Base-by-base conservation (phyloP, 2,113 vertebrate genomes). In the Menura novaehollandiae region DNA sequence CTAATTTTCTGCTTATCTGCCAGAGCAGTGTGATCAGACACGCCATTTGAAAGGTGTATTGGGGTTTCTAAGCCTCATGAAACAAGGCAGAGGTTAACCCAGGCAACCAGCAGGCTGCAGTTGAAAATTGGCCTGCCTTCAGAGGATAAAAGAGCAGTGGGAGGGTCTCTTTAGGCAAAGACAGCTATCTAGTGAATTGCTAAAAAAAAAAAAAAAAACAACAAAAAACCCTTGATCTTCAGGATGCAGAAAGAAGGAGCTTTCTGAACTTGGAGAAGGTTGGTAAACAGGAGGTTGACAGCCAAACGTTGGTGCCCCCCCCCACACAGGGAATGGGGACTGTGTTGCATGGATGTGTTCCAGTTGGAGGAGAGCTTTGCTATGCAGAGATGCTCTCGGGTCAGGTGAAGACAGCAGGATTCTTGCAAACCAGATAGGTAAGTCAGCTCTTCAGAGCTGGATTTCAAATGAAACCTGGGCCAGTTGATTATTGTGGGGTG, bases 101-200 rank as follows among this genome's bases (percentile, higher is more conserved):
- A 96, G 96, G 96, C 92, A 96, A 97, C 63, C 37, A 24, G 43
- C 64, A 86, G 68, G 83, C 80, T 89, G 79, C 13, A 95, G 91
- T 0, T 89, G 76, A 92, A 96, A 97, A 91, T 95, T 96, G 95
- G 96, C 94, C 94, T 77, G 72, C 51, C 94, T 96, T 96, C 96
- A 97, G 91, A 96, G 73, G 86, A 93, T 94, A 47, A 71, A 84
- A 95, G 83, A 97, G 72, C 46, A 33, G 92, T 97, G 96, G 96
- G 96, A 97, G 83, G 91, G 95, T 97, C 96, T 96, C 91, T 73
- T 91, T 35, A 91, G 76, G 91, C 91, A 96, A 95, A 91, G 91
- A 91, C 43, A 92, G 63, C 59, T 88, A 91, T 68, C 68, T 85
- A 55, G 83, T 55, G 88, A 92, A 93, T 71, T 93, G 76, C 73